Percentiles rank a stretch among this genome's conserved stretches.
Conservation (phyloP, 2,797 vertebrate genomes). For the Cyprinella venusta region DNA sequence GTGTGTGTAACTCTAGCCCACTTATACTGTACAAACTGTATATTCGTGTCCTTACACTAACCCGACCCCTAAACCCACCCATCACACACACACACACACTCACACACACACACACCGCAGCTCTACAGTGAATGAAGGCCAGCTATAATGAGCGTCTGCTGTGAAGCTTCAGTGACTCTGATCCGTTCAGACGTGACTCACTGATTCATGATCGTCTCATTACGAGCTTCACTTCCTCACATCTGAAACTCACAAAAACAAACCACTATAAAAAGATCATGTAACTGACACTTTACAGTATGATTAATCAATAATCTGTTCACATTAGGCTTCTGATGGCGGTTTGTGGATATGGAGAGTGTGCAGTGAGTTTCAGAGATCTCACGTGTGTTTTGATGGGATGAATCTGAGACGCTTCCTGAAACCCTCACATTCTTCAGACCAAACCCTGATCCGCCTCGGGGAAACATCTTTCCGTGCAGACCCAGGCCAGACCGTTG, state of each 20-base stretch:
- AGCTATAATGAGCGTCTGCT: not conserved
- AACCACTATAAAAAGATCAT: not conserved
- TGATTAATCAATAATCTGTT: too few relatives aligned
- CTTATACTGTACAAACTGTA: too few relatives aligned
- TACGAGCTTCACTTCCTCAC: not conserved
- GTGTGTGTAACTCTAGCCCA: too few relatives aligned
- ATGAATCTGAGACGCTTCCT: not conserved
- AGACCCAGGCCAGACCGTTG: not conserved
- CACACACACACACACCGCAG: not conserved
- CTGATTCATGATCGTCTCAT: not conserved
- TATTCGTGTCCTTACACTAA: not conserved
- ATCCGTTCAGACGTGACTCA: not conserved
- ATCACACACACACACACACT: not conserved
- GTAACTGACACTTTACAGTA: not conserved
- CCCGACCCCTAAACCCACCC: not conserved
- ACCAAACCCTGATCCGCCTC: not conserved
- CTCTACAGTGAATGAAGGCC: not conserved
- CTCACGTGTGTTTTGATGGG: not conserved
- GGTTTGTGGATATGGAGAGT: not conserved
- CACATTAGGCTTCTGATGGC: too few relatives aligned
- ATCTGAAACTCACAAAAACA: not conserved
- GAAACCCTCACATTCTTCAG: slow-evolving; percentile 13
- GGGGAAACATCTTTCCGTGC: slow-evolving; percentile 11
- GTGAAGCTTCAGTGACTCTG: slow-evolving; percentile 7
- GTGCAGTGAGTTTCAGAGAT: not conserved